Percentiles rank a stretch among this genome's conserved stretches.
These are phyloP conservation scores for Garra rufa DNA, from an alignment of 2,113 vertebrate species.

Conservation along the genomic window DNA sequence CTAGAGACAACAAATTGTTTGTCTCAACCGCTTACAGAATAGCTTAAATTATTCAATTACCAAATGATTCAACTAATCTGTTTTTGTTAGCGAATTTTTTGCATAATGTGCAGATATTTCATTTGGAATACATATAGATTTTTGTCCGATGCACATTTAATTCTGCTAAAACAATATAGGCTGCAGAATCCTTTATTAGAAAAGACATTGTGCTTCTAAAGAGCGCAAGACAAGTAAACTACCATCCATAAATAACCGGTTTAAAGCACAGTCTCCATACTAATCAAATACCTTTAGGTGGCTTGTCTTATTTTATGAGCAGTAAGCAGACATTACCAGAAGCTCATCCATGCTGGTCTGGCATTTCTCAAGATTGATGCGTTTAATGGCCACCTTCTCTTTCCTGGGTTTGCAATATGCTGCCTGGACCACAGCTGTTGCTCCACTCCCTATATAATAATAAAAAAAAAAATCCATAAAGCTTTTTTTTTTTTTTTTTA, in stretches of 20 bases:
- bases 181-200: background rate
- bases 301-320: background rate
- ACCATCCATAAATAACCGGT: background rate
- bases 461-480: background rate
- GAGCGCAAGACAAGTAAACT: background rate
- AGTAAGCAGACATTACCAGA: slow-evolving; percentile 76
- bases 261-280: background rate
- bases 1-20: background rate
- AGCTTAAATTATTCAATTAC: background rate
- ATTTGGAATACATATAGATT: background rate
- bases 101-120: background rate
- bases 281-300: background rate
- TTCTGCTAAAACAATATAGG: background rate
- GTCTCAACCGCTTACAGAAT: background rate
- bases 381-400: slow-evolving; percentile 89
- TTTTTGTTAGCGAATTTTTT: slow-evolving; percentile 1
- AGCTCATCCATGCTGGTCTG: slow-evolving; percentile 92
- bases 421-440: slow-evolving; percentile 87
- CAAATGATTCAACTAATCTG: background rate
- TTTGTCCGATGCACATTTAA: background rate
- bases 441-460: slow-evolving; percentile 56
- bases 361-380: slow-evolving; percentile 91
- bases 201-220: background rate
- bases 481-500: no score
- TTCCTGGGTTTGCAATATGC: slow-evolving; percentile 85